Base-by-base conservation (phyloP, 2,888 invertebrate species). In the Metallyticus violacea region DNA sequence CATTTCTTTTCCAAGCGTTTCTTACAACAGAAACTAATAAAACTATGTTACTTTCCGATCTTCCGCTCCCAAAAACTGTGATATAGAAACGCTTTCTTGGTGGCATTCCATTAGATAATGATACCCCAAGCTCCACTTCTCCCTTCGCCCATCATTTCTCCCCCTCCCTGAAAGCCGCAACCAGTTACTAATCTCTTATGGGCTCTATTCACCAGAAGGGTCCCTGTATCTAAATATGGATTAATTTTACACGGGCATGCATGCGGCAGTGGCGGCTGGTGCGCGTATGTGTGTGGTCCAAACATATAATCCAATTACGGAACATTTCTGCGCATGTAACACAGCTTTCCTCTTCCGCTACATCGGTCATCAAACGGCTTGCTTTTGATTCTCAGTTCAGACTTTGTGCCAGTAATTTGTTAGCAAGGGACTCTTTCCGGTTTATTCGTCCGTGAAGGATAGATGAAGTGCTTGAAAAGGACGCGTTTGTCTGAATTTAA, bases 121-220 rank as follows among this genome's bases (percentile, higher is more conserved):
- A 22, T 62, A 62, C 40, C 40, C 40, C 40, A 62, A 62, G 40
- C 40, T 62, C 40, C 40, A 62, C 40, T 62, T 62, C 22, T 22
- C 40, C 40, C 40, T 62, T 62, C 40, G 40, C 40, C 40, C 40
- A 62, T 62, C 40, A 62, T 62, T 62, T 62, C 40, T 62, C 40
- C 15, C 40, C 40, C 40, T 62, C 80, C 80, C 6, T 80, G 80
- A 80, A 80, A 80, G 80, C 80, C 28, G 22, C 27, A 28, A 62
- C 27, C 28, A 28, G 80, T 27, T 27, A 27, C 80, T 80, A 80
- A 80, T 80, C 80, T 80, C 27, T 80, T 82, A 81, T 30, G 82
- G 82, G 82, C 15, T 82, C 26, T 76, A 82, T 27, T 26, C 62
- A 82, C 82, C 82, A 82, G 82, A 82, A 82, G 82, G 82, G 82